phyloP scores from a whole-genome alignment of 2,113 vertebrate genomes.

The Oreotrochilus melanogaster region DNA sequence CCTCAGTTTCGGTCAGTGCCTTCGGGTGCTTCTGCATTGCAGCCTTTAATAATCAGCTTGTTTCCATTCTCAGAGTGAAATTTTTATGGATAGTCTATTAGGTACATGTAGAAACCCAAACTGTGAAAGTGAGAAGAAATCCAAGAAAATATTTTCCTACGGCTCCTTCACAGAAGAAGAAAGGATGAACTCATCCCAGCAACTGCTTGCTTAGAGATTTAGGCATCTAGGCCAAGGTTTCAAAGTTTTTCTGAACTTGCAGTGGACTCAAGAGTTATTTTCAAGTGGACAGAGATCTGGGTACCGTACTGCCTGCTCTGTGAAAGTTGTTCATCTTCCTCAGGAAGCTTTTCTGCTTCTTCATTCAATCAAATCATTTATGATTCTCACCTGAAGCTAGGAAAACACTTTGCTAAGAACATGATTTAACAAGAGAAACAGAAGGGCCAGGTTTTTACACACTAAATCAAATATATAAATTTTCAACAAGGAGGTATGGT shows the following conservation, averaged over 20 bases:
- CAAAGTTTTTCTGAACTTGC: conserved; percentile 24
- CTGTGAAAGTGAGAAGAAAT: background rate
- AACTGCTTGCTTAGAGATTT: conserved; percentile 26
- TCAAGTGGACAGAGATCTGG: background rate
- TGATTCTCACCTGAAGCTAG: background rate
- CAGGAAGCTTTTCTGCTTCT: background rate
- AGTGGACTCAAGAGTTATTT: conserved; percentile 8
- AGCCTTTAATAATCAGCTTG: conserved; percentile 55
- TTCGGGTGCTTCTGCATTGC: conserved; percentile 34
- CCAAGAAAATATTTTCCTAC: background rate
- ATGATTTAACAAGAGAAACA: background rate
- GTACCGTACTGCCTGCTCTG: background rate
- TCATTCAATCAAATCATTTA: background rate
- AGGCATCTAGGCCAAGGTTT: background rate
- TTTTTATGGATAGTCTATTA: conserved; percentile 37
- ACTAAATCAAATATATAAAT: background rate
- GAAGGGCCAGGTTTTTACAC: background rate
- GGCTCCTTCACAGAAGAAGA: conserved; percentile 18
- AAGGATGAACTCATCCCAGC: conserved; percentile 31
- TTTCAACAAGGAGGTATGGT: background rate
- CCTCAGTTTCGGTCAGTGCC: conserved; percentile 37
- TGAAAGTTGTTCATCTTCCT: background rate
- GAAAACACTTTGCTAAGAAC: background rate
- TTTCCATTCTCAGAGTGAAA: conserved; percentile 13
- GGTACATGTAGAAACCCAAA: background rate